phyloP scores from a whole-genome alignment of 1,140 invertebrate species.

The Heliconius hewitsoni region DNA sequence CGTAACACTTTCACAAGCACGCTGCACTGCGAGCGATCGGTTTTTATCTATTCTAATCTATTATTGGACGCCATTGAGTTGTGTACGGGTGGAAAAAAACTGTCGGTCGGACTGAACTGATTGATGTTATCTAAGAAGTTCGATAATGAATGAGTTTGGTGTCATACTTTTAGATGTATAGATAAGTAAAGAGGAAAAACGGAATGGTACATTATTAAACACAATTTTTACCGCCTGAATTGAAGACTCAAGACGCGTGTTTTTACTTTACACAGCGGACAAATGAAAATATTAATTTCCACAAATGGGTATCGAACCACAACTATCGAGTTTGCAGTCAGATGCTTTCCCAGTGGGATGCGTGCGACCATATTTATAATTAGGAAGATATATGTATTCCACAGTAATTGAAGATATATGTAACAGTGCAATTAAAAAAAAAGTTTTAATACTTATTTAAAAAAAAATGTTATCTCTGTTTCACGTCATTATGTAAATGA shows the following conservation, averaged over 20 bases:
- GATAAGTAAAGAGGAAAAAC: background rate
- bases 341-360: no score
- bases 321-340: no score
- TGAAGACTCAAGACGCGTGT: no score
- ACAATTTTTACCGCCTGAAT: no score
- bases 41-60: conserved; percentile 6
- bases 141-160: background rate
- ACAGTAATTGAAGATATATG: background rate
- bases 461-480: background rate
- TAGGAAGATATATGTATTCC: no score
- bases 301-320: no score
- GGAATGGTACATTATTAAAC: background rate
- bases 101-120: background rate
- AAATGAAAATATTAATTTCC: no score
- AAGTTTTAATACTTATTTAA: background rate
- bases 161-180: background rate
- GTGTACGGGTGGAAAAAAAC: background rate
- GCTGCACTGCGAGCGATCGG: background rate
- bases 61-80: background rate
- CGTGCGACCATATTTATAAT: no score
- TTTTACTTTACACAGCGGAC: no score
- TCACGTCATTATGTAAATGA: background rate
- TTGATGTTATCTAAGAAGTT: background rate
- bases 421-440: background rate
- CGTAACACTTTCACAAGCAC: conserved; percentile 37